These are phyloP conservation scores for Tuta absoluta DNA, from an alignment of 2,888 invertebrate genomes.

Conservation along the genomic window DNA sequence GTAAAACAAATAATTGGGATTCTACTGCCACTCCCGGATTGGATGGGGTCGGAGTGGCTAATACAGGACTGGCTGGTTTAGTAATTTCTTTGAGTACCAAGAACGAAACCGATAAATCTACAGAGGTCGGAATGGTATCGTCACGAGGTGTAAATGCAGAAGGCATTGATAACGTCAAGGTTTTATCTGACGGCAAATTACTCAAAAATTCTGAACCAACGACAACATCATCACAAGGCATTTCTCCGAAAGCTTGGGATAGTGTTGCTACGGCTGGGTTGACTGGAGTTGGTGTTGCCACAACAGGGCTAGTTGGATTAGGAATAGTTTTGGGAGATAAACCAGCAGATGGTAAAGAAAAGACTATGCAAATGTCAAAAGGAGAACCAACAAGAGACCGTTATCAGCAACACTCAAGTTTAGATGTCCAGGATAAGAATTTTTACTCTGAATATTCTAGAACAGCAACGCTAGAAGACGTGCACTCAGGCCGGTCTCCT, in stretches of 20 bases:
- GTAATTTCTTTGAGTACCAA: background rate
- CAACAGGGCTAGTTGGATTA: background rate
- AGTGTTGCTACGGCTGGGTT: background rate
- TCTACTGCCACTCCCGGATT: background rate
- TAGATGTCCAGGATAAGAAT: background rate
- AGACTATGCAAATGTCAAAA: background rate
- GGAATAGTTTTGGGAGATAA: background rate
- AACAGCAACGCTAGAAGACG: background rate
- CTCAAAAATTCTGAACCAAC: background rate
- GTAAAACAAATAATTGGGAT: background rate
- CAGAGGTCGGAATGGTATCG: background rate
- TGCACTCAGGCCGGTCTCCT: background rate
- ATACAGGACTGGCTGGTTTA: background rate
- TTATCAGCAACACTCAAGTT: background rate
- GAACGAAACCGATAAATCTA: slow-evolving; percentile 4
- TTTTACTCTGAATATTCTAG: background rate
- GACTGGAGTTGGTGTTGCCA: background rate
- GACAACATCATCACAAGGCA: background rate
- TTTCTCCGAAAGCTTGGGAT: background rate
- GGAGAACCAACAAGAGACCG: background rate
- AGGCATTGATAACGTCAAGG: background rate
- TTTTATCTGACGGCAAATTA: background rate
- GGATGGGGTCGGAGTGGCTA: background rate
- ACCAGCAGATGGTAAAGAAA: background rate
- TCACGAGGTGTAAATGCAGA: background rate